Conservation (phyloP, 2,797 vertebrate species). For the Cygnus olor region DNA sequence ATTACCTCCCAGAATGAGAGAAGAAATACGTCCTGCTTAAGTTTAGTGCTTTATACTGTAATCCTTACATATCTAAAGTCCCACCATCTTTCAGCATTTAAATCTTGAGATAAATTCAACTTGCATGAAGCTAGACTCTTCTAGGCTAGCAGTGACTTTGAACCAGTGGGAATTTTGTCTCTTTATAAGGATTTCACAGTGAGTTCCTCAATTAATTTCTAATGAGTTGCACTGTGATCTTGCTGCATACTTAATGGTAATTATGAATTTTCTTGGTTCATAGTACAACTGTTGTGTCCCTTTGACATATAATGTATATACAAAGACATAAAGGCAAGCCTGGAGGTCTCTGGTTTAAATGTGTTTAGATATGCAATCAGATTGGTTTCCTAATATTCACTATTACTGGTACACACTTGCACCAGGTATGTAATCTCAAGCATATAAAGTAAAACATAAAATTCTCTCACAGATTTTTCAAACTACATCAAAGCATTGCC, state of each 20-base stretch:
- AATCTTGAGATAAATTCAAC: not conserved
- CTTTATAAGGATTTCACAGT: not conserved
- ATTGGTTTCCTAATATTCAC: slow-evolving; percentile 42
- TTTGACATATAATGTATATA: slow-evolving; percentile 68
- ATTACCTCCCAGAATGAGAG: not conserved
- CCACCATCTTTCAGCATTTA: not conserved
- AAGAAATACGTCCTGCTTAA: not conserved
- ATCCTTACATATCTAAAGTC: not conserved
- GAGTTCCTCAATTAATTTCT: slow-evolving; percentile 48
- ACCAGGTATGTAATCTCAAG: not conserved
- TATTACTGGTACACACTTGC: not conserved
- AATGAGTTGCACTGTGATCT: not conserved
- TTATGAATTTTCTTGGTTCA: slow-evolving; percentile 28
- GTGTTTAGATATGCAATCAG: slow-evolving; percentile 48
- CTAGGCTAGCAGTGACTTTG: not conserved
- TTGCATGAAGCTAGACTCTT: not conserved
- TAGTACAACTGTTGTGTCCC: not conserved
- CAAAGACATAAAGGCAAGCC: slow-evolving; percentile 37
- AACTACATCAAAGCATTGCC: slow-evolving; percentile 50
- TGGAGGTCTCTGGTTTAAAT: slow-evolving; percentile 30
- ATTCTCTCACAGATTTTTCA: slow-evolving; percentile 34
- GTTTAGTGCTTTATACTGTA: not conserved
- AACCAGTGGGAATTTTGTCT: not conserved
- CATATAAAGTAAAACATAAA: slow-evolving; percentile 4
- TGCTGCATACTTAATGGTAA: not conserved